phyloP scores from a whole-genome alignment of 2,113 vertebrate species.

The Theristicus caerulescens region DNA sequence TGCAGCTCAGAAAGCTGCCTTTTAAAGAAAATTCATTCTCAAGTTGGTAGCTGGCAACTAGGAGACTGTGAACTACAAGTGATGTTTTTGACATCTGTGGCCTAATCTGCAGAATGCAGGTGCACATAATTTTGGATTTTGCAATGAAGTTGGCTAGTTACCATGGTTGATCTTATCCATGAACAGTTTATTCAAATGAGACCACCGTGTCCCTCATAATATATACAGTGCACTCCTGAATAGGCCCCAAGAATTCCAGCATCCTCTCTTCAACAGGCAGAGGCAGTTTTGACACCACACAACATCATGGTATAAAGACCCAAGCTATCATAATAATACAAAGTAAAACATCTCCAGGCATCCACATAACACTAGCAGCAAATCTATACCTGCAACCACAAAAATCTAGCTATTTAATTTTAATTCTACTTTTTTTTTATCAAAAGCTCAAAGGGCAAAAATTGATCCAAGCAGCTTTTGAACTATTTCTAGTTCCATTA shows the following conservation, averaged over 20 bases:
- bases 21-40: slow-evolving; percentile 8
- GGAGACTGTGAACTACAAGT: not conserved
- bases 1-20: not conserved
- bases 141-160: slow-evolving; percentile 7
- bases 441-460: not conserved
- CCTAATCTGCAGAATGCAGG: slow-evolving; percentile 4
- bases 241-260: not conserved
- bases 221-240: not conserved
- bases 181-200: slow-evolving; percentile 33
- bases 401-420: not conserved
- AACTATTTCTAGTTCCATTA: not conserved
- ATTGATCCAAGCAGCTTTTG: not conserved
- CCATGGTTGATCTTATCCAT: not conserved
- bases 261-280: not conserved
- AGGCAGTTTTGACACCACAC: not conserved
- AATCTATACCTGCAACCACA: not conserved
- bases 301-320: not conserved
- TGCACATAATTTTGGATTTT: slow-evolving; percentile 25
- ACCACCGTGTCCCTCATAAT: not conserved
- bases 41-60: not conserved
- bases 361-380: not conserved
- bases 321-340: not conserved
- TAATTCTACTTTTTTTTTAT: not conserved
- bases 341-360: not conserved
- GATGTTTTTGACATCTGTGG: not conserved